Base-by-base conservation (phyloP, 2,797 vertebrate genomes). In the Mus spretus region DNA sequence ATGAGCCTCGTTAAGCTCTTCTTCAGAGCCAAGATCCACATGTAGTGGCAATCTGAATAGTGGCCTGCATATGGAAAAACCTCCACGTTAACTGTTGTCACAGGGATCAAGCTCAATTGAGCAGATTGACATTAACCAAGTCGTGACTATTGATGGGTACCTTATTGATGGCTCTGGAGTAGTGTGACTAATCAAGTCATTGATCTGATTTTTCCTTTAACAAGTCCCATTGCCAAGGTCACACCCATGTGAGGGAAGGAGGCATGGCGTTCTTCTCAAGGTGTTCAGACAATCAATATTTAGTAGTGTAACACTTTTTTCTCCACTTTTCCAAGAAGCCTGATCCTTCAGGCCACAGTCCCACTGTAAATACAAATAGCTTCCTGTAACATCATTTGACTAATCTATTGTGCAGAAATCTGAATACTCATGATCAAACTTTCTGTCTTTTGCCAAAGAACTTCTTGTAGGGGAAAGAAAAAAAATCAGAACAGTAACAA, bases 401-500 rank as follows among this genome's bases (percentile, higher is more conserved):
- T 93, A 65, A 82, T 80, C 94, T 37, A 91, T 90, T 95, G 80
- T 83, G 70, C 37, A 75, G 92, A 88, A 61, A 96, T 95, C 19
- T 87, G 65, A 89, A 92, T 53, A 94, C 72, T 80, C 55, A n/a
- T 72, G 83, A 87, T 34, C 47, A 96, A 83, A 82, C 94, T 93
- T 96, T 89, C 74, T 95, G 72, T 70, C 61, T 89, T 96, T 74
- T 59, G 20, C 22, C 78, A 40, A 95, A 94, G 93, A 90, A 72
- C 19, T 91, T 93, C 63, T 96, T 89, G 11, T 87, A 94, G 87
- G 72, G 92, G 95, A 96, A 82, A 93, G 90, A 65, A 93, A 55
- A 55, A 93, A 93, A 74, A 92, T 72, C 91, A n/a, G 22, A 67
- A 40, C 31, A 28, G 61, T 63, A 44, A 53, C 79, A 89, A 65